Percentiles rank a stretch among this genome's conserved stretches.
phyloP scores from a whole-genome alignment of 2,888 invertebrate species.

The Apodemia duryi region DNA sequence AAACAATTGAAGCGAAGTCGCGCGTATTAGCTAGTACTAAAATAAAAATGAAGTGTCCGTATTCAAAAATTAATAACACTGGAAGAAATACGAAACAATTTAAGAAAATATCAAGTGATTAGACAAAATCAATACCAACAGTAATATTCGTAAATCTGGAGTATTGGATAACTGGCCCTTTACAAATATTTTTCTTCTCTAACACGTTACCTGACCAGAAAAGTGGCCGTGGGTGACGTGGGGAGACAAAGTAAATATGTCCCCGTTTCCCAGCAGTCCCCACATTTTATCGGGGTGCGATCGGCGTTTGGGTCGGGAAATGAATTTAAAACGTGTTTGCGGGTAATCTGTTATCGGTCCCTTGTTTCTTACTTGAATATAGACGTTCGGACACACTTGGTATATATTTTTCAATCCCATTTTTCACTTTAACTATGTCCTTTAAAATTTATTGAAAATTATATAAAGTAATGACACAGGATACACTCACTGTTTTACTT shows the following conservation, averaged over 20 bases:
- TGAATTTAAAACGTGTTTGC: constrained; percentile 80
- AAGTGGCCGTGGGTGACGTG: constrained; percentile 67
- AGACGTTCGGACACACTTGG: constrained; percentile 65
- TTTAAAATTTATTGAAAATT: background rate
- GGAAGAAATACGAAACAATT: too few relatives aligned
- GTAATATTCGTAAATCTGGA: constrained; percentile 69
- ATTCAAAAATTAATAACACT: too few relatives aligned
- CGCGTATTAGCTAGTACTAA: too few relatives aligned
- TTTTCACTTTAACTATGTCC: constrained; percentile 4
- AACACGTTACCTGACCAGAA: constrained; percentile 73
- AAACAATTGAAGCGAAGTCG: too few relatives aligned
- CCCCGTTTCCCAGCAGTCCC: constrained; percentile 71
- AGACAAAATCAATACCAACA: constrained; percentile 46
- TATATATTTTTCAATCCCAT: constrained; percentile 19
- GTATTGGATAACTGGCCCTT: constrained; percentile 65
- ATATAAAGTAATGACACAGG: background rate
- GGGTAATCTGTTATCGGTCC: constrained; percentile 80
- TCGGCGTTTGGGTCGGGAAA: constrained; percentile 77
- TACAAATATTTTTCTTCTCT: constrained; percentile 76
- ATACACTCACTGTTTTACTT: too few relatives aligned
- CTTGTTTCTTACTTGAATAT: constrained; percentile 75
- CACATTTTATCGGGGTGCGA: constrained; percentile 78
- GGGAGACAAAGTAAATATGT: constrained; percentile 79
- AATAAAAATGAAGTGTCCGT: too few relatives aligned
- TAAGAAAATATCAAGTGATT: constrained; percentile 32